Evolutionary conservation across 2,113 vertebrate species (phyloP), one percentile per base, ranked within the genome.

Genomic region (Cacatua alba): DNA sequence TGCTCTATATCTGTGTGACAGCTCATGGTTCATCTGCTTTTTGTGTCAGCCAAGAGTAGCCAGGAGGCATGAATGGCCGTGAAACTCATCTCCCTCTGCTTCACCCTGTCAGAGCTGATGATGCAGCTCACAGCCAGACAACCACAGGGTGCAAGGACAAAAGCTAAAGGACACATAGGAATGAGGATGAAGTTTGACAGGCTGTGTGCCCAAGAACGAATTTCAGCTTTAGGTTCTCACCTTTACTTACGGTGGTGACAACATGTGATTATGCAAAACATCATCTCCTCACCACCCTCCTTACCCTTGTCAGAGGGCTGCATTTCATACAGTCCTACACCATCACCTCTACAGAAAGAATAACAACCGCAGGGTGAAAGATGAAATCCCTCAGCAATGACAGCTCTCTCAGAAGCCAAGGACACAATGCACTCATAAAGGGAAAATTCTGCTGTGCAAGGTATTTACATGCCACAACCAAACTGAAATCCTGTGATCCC

Each of bases 11-110:
- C 72, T 85, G 39, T 67, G 67, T 68, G 83, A 88, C 88, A 92
- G 77, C 29, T 55, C 43, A 84, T 39, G 75, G 86, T 65, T 95
- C 83, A 83, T 92, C 88, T 86, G 69, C 2, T 94, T 95, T 95
- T 69, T 94, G 39, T 86, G 83, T 71, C 94, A 91, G 92, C 74
- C 80, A 86, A 43, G 51, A 94, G 86, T 55, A 92, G 94, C 96
- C n/a, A 39, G 77, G 57, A 82, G 94, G 86, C 94, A 92, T 2
- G 15, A 94, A 92, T 0, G 29, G 72, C 62, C 2, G 0, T 82
- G 86, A 95, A 90, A 95, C 62, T 82, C 82, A 28, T 83, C 77
- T 81, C 68, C 71, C 69, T 71, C 29, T n/a, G 44, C 80, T 77
- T 69, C 86, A 76, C 28, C 41, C 91, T 95, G 92, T 71, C 88